phyloP scores from a whole-genome alignment of 1,140 invertebrate species.

The Drosophila prosaltans region DNA sequence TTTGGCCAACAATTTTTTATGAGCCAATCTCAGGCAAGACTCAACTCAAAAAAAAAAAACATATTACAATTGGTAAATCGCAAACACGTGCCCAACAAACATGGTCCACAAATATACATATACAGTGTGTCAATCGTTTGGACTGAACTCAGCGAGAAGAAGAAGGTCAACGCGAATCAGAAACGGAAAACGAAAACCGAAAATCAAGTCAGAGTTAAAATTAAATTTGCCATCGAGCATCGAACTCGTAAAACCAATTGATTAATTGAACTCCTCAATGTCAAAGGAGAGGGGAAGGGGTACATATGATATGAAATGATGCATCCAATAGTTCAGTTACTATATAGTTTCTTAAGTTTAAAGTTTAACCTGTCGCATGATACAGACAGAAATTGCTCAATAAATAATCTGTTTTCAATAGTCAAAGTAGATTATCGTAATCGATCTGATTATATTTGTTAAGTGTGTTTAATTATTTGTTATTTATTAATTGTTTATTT shows the following conservation, averaged over 20 bases:
- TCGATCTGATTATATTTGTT: too few species aligned
- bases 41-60: constrained; percentile 13
- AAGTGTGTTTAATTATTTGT: too few species aligned
- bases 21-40: not conserved
- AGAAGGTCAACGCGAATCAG: constrained; percentile 63
- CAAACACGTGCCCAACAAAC: constrained; percentile 41
- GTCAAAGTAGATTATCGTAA: too few species aligned
- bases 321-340: too few species aligned
- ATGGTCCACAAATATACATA: constrained; percentile 24
- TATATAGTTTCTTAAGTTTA: too few species aligned
- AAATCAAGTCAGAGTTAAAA: constrained; percentile 58
- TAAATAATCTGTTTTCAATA: too few species aligned
- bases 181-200: constrained; percentile 24
- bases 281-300: not conserved
- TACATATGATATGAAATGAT: too few species aligned
- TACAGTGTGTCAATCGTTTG: constrained; percentile 20
- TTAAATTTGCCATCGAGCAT: constrained; percentile 59
- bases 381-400: too few species aligned
- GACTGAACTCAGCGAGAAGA: constrained; percentile 40
- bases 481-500: too few species aligned
- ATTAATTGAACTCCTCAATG: constrained; percentile 9
- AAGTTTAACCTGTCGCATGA: too few species aligned
- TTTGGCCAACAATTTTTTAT: constrained; percentile 14
- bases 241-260: constrained; percentile 20
- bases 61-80: constrained; percentile 43